Evolutionary conservation across 1,140 invertebrate genomes (phyloP).

Genomic region (Onthophagus taurus): DNA sequence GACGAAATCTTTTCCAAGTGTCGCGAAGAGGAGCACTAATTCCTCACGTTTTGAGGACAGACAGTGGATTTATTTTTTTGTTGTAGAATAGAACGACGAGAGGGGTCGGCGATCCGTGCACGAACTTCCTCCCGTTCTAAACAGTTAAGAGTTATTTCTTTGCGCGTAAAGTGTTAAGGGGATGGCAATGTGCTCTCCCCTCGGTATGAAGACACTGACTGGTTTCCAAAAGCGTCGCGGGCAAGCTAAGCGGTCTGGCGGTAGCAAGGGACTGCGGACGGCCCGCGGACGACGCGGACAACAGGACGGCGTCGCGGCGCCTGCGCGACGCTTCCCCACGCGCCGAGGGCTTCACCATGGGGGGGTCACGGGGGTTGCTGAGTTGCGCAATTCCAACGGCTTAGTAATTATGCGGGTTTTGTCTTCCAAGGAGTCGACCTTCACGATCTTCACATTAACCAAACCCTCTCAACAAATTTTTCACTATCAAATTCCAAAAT

Average conservation of each 20-base stretch:
- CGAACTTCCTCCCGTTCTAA: too few species aligned
- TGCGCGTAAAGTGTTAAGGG: constrained; percentile 11
- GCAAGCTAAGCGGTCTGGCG: constrained; percentile 40
- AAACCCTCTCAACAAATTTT: too few species aligned
- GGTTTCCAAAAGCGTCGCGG: constrained; percentile 36
- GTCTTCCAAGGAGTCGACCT: too few species aligned
- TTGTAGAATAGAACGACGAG: too few species aligned
- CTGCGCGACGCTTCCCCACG: constrained; percentile 12
- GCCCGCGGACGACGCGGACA: constrained; percentile 24
- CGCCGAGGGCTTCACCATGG: constrained; percentile 10
- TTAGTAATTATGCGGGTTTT: constrained; percentile 15
- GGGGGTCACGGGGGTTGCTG: constrained; percentile 4
- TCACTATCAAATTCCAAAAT: too few species aligned
- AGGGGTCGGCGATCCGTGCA: too few species aligned
- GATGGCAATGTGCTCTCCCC: constrained; percentile 28
- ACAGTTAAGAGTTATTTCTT: too few species aligned
- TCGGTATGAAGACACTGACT: constrained; percentile 37
- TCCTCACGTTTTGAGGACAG: too few species aligned
- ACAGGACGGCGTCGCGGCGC: constrained; percentile 14
- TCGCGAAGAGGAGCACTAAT: too few species aligned
- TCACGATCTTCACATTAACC: too few species aligned
- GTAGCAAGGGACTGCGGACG: constrained; percentile 36
- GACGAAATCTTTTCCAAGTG: too few species aligned
- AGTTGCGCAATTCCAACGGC: constrained; percentile 15
- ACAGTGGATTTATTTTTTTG: too few species aligned